A percentile compares a stretch with the other conserved stretches of the same genome.
These are phyloP conservation scores for Acrossocheilus fasciatus DNA, from an alignment of 2,797 vertebrate species.

Conservation along the genomic window DNA sequence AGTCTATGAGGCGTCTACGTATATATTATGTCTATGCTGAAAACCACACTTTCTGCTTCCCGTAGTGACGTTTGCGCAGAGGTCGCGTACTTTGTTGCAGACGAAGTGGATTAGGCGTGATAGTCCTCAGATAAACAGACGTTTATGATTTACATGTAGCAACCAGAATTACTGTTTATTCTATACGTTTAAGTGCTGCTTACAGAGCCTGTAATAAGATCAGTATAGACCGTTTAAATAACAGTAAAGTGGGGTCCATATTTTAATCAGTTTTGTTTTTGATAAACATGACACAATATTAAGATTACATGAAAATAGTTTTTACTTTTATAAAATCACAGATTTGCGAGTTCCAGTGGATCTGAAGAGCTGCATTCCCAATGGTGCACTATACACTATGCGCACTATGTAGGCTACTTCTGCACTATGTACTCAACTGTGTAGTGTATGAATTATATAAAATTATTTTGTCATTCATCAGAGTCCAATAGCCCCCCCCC, in stretches of 20 bases:
- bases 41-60: neutral
- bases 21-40: neutral
- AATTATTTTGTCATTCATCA: neutral
- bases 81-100: neutral
- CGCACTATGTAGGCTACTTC: neutral
- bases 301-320: neutral
- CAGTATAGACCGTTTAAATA: neutral
- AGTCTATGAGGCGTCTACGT: too few species aligned
- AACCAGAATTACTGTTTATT: neutral
- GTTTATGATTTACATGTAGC: neutral
- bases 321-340: neutral
- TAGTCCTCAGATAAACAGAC: neutral
- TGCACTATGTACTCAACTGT: neutral
- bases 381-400: neutral
- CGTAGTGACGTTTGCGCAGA: neutral
- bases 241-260: neutral
- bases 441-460: neutral
- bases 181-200: neutral
- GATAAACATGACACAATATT: neutral
- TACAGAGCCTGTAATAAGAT: neutral
- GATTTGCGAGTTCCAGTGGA: neutral
- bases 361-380: neutral
- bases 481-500: too few species aligned
- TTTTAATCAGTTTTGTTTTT: neutral
- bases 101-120: neutral